phyloP scores from a whole-genome alignment of 2,113 vertebrate species.

The Dipodomys ordii region DNA sequence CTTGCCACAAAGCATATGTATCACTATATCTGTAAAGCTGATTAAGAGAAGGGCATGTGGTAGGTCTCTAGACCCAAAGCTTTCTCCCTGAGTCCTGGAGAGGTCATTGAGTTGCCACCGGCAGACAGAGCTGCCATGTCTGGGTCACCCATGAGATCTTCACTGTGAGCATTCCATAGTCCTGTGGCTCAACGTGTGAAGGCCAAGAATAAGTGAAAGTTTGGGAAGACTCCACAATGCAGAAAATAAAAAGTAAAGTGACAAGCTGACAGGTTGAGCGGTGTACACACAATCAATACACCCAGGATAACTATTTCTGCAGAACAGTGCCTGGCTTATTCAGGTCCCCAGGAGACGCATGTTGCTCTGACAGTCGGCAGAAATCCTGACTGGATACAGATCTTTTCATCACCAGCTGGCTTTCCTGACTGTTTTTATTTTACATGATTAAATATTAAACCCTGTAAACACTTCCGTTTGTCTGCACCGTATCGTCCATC shows the following conservation, averaged over 20 bases:
- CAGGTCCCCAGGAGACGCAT: background rate
- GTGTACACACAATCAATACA: background rate
- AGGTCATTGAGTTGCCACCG: no score
- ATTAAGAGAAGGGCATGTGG: background rate
- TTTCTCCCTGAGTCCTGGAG: background rate
- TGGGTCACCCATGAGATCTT: rapidly evolving
- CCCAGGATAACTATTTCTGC: conserved; percentile 35
- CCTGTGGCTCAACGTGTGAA: background rate
- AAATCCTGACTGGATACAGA: background rate
- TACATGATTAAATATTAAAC: conserved; percentile 86
- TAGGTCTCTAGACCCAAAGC: background rate
- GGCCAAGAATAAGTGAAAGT: background rate
- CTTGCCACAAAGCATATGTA: background rate
- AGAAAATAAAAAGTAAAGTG: conserved; percentile 57
- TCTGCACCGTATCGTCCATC: conserved; percentile 75
- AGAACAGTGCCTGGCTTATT: background rate
- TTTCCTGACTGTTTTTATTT: conserved; percentile 75
- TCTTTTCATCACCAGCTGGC: conserved; percentile 38
- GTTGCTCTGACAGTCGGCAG: background rate
- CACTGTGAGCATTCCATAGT: rapidly evolving
- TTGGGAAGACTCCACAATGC: background rate
- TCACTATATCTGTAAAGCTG: background rate
- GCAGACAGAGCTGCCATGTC: rapidly evolving
- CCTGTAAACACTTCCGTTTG: conserved; percentile 82
- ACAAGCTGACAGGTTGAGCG: conserved; percentile 54